Base-by-base conservation (phyloP, 64 coral and sea anemone genomes). In the Montipora foliosa region DNA sequence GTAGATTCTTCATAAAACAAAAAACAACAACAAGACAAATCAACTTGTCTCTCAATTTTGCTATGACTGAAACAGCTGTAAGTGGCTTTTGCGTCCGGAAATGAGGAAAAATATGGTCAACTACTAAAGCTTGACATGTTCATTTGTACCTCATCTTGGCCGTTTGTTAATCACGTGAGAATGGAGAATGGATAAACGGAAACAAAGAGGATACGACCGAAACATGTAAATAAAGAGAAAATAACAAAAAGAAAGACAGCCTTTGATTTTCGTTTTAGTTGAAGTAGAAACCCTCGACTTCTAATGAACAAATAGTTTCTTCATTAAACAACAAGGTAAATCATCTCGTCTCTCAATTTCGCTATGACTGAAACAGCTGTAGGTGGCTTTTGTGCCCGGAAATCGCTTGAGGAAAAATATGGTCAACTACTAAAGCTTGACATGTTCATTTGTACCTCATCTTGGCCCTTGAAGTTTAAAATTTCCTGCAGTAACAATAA, bases 401-500 rank as follows among this genome's bases (percentile, higher is more conserved):
- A 64, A 64, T 64, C 14, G 61, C 0, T 3, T 0, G 3, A 3
- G 8, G 10, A 64, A 64, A 64, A 64, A 64, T 64, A 3, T 16
- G 14, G 13, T 14, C 14, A 64, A 64, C 61, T 64, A 11, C 11
- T 57, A 11, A 64, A 3, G 61, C 61, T 14, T 64, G 61, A 14
- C 9, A 14, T 64, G 4, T 46, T 78, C 1, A 0, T 10, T 21
- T 44, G 16, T 86, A 71, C 82, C 64, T 86, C 62, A 71, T 50
- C 46, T 47, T 86, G 44, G 19, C 47, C 82, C 67, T 72, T 49
- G 45, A 86, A 50, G 20, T 70, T 72, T 71, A 86, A 86, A 71
- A 86, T 86, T 72, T 70, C 82, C 48, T 72, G 68, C 45, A 86
- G 67, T 86, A 86, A 86, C 62, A 48, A 69, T 9, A 86, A 68